Percentiles rank a stretch among this genome's conserved stretches.
These are phyloP conservation scores for Neoarius graeffei DNA, from an alignment of 2,113 vertebrate genomes.

Conservation along the genomic window DNA sequence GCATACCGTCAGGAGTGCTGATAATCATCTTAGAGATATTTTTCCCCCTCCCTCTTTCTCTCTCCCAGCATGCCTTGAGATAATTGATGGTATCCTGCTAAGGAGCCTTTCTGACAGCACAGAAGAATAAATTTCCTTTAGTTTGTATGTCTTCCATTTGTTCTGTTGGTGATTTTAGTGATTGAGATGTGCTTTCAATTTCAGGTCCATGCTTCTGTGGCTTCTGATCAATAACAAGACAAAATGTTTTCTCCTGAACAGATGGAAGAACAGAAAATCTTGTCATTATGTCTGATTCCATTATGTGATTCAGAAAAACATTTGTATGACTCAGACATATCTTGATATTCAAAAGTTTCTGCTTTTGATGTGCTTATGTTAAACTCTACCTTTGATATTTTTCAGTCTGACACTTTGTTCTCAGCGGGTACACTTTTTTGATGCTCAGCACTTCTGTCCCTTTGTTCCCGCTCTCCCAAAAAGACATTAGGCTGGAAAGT, in stretches of 20 bases:
- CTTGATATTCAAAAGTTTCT: neutral
- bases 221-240: neutral
- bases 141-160: conserved; percentile 33
- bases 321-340: neutral
- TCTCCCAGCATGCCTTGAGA: conserved; percentile 80
- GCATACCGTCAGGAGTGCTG: conserved; percentile 41
- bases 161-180: conserved; percentile 38
- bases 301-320: conserved; percentile 7
- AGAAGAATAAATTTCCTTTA: conserved; percentile 5
- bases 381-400: neutral
- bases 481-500: conserved; percentile 51
- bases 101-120: conserved; percentile 28
- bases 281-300: neutral
- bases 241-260: neutral
- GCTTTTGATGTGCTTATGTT: neutral
- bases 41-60: conserved; percentile 72
- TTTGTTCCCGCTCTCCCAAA: conserved; percentile 51
- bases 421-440: conserved; percentile 23
- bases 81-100: conserved; percentile 65
- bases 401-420: neutral
- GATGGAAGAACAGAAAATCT: neutral
- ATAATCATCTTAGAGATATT: conserved; percentile 38
- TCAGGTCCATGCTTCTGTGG: conserved; percentile 7
- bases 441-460: conserved; percentile 43
- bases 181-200: conserved; percentile 52